A percentile compares a stretch with the other conserved stretches of the same genome.
Evolutionary conservation across 2,797 vertebrate species (phyloP).

Genomic region (Cottoperca gobio): DNA sequence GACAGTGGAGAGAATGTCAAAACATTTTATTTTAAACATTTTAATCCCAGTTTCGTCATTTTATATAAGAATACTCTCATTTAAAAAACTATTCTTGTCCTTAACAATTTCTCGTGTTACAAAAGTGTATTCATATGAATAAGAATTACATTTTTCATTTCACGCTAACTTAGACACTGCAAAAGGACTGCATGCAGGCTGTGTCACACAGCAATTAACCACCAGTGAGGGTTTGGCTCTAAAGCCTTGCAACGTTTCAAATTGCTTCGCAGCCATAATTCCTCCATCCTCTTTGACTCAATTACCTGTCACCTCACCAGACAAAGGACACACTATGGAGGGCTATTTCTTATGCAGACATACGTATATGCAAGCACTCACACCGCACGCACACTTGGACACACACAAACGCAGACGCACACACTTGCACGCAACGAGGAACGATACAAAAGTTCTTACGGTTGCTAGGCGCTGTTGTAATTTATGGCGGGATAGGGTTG

Average conservation of each 20-base stretch:
- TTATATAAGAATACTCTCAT: background rate
- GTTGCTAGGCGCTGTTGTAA: conserved; percentile 72
- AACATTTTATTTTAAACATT: background rate
- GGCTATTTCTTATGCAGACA: conserved; percentile 58
- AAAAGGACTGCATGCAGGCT: conserved; percentile 39
- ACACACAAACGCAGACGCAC: conserved; percentile 14
- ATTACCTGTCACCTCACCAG: conserved; percentile 76
- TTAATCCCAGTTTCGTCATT: background rate
- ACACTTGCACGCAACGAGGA: conserved; percentile 24
- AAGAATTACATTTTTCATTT: conserved; percentile 47
- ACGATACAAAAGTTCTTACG: conserved; percentile 60
- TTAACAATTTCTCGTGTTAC: background rate
- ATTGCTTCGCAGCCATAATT: conserved; percentile 76
- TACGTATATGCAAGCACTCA: conserved; percentile 35
- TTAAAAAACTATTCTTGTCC: background rate
- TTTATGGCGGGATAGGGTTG: conserved; percentile 71
- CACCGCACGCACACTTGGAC: conserved; percentile 18
- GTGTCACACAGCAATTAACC: conserved; percentile 75
- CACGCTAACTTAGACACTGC: conserved; percentile 30
- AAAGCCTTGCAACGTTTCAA: conserved; percentile 72
- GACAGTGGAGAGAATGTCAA: background rate
- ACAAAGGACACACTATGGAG: conserved; percentile 72
- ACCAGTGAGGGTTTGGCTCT: conserved; percentile 72
- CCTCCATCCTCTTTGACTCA: conserved; percentile 76
- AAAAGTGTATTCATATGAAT: conserved; percentile 8